Percentiles rank a stretch among this genome's conserved stretches.
These are phyloP conservation scores for Conchocele bisecta DNA, from an alignment of 2,888 invertebrate species.

Conservation along the genomic window DNA sequence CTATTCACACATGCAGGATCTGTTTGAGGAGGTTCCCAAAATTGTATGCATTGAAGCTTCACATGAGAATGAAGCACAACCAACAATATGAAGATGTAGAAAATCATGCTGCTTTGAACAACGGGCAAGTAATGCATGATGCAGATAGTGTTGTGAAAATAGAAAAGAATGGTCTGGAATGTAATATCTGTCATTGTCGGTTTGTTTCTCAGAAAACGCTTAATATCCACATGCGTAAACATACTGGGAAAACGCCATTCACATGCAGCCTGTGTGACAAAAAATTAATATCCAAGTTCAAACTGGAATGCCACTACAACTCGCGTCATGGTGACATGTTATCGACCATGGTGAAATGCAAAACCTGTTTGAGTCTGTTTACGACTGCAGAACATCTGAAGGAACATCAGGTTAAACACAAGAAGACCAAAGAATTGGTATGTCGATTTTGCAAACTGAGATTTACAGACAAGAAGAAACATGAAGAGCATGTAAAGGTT, in stretches of 20 bases:
- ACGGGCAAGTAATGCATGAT: no score
- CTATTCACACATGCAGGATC: no score
- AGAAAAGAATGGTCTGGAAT: not conserved
- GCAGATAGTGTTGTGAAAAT: no score
- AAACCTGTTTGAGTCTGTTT: constrained; percentile 25
- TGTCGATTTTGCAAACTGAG: no score
- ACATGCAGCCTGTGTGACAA: constrained; percentile 31
- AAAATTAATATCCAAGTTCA: constrained; percentile 16
- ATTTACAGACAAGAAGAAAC: no score
- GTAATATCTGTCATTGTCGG: not conserved
- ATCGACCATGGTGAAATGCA: constrained; percentile 4
- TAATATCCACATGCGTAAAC: constrained; percentile 27
- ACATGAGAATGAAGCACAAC: constrained; percentile 15
- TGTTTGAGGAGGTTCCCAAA: constrained; percentile 14
- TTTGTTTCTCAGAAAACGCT: constrained; percentile 9
- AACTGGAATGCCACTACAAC: constrained; percentile 21
- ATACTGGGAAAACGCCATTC: constrained; percentile 23
- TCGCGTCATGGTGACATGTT: constrained; percentile 17
- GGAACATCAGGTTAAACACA: constrained; percentile 15
- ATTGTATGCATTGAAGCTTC: constrained; percentile 1
- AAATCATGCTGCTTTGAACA: no score
- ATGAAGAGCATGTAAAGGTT: no score
- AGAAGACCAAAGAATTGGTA: no score
- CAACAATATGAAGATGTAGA: no score
- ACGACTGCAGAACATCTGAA: constrained; percentile 8